phyloP scores from a whole-genome alignment of 2,113 vertebrate genomes.

The Isichthys henryi region DNA sequence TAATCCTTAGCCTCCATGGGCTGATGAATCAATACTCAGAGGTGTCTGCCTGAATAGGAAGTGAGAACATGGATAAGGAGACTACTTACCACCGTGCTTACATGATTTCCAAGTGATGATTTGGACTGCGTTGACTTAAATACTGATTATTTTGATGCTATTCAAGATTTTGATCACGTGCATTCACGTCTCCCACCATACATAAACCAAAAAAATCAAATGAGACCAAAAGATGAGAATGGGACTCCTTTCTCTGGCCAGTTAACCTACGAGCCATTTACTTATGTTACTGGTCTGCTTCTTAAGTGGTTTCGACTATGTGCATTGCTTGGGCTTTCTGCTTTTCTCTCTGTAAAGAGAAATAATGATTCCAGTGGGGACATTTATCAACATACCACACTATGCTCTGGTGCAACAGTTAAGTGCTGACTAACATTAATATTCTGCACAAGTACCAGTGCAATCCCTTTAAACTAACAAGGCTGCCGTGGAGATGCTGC shows the following conservation, averaged over 20 bases:
- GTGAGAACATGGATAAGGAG: background rate
- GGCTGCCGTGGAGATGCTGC: background rate
- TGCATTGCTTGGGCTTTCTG: background rate
- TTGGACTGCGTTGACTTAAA: background rate
- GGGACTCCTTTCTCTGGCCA: background rate
- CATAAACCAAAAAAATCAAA: background rate
- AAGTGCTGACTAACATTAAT: constrained; percentile 8
- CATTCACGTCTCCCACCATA: background rate
- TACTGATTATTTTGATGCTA: background rate
- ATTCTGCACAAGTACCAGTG: background rate
- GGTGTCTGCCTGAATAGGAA: background rate
- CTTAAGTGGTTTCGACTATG: background rate
- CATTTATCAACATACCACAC: background rate
- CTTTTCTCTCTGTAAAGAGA: background rate
- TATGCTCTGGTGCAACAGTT: background rate
- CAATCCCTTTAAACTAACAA: background rate
- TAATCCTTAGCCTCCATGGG: background rate
- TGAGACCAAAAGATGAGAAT: background rate
- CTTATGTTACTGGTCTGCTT: background rate
- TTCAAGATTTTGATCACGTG: background rate
- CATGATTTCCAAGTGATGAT: background rate
- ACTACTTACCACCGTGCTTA: background rate
- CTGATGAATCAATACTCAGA: background rate
- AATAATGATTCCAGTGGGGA: background rate
- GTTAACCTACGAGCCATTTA: background rate